A percentile compares a stretch with the other conserved stretches of the same genome.
Conservation (phyloP, 2,113 vertebrate species). For the Amphilophus citrinellus region DNA sequence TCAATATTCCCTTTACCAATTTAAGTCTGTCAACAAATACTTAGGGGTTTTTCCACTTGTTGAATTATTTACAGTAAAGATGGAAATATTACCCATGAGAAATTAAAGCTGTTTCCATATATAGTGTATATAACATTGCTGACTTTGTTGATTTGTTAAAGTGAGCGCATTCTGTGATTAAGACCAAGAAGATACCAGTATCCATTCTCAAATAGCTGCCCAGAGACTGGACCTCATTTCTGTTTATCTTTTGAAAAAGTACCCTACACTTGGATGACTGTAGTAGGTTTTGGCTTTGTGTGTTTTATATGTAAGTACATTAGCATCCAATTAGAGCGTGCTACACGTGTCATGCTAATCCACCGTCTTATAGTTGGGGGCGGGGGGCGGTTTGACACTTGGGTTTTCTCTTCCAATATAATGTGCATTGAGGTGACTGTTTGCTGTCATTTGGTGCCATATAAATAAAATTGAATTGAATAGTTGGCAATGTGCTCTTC, state of each 20-base stretch:
- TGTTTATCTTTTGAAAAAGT: background rate
- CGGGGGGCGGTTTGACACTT: no score
- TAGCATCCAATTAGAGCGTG: background rate
- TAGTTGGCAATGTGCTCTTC: background rate
- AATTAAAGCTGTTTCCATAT: background rate
- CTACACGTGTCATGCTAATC: background rate
- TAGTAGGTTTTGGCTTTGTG: background rate
- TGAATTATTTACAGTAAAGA: background rate
- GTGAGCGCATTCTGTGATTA: background rate
- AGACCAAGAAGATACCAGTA: no score
- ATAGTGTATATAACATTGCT: background rate
- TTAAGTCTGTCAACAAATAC: constrained; percentile 12
- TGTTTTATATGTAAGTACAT: background rate
- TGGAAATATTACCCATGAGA: background rate
- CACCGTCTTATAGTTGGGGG: background rate
- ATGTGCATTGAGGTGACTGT: no score
- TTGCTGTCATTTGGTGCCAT: no score
- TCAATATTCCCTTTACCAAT: background rate
- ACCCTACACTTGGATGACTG: background rate
- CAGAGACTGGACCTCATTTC: constrained; percentile 2
- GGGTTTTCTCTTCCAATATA: no score
- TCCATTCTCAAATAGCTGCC: background rate
- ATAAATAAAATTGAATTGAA: no score
- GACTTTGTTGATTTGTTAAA: background rate
- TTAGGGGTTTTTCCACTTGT: background rate